A percentile compares a stretch with the other conserved stretches of the same genome.
Evolutionary conservation across 2,888 invertebrate genomes (phyloP).

Genomic region (Sinotaia quadrata): DNA sequence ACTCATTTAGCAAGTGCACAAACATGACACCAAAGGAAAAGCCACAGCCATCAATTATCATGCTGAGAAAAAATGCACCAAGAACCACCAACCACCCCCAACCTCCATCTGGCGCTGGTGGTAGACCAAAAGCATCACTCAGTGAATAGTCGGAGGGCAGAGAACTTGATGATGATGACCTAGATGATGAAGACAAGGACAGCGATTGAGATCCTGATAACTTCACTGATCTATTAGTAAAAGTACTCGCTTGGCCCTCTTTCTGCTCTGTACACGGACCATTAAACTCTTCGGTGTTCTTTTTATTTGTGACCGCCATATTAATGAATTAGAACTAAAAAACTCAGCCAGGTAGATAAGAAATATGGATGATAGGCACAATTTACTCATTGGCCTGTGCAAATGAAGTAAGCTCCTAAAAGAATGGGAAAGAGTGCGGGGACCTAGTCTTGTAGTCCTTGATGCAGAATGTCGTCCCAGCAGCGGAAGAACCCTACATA

Average conservation of each 20-base stretch:
- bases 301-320: constrained; percentile 28
- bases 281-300: constrained; percentile 31
- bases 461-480: constrained; percentile 21
- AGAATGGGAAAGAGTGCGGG: constrained; percentile 5
- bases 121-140: constrained; percentile 39
- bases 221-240: not conserved
- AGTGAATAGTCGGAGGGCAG: constrained; percentile 38
- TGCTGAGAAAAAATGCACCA: constrained; percentile 89
- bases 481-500: constrained; percentile 26
- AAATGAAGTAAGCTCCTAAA: constrained; percentile 47
- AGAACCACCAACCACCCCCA: constrained; percentile 95
- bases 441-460: constrained; percentile 10
- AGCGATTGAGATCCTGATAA: not conserved
- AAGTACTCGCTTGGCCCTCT: not conserved
- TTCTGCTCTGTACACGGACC: constrained; percentile 20
- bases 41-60: constrained; percentile 92
- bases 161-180: constrained; percentile 39
- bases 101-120: constrained; percentile 83
- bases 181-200: constrained; percentile 29
- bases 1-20: constrained; percentile 87
- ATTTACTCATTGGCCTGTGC: constrained; percentile 62
- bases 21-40: constrained; percentile 93
- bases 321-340: constrained; percentile 60
- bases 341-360: constrained; percentile 61
- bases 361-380: constrained; percentile 59